Percentiles rank a stretch among this genome's conserved stretches.
phyloP scores from a whole-genome alignment of 2,113 vertebrate genomes.

The Alaudala cheleensis region DNA sequence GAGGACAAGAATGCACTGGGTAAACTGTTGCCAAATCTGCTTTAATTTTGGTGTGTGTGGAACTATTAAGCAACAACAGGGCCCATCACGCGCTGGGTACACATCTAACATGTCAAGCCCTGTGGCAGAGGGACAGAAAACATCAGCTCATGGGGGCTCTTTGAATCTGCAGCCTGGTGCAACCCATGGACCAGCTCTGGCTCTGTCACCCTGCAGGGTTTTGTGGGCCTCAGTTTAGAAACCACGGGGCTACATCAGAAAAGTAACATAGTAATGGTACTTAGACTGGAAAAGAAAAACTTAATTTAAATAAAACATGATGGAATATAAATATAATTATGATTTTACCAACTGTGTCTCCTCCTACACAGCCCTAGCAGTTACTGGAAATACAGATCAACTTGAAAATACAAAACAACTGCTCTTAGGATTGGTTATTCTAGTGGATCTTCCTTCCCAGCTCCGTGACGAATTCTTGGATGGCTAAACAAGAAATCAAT shows the following conservation, averaged over 20 bases:
- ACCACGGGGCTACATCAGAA: background rate
- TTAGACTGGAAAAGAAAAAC: background rate
- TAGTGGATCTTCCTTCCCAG: background rate
- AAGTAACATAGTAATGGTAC: background rate
- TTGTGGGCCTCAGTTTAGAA: background rate
- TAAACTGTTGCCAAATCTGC: background rate
- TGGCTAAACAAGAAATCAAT: background rate
- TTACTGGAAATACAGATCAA: background rate
- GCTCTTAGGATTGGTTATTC: background rate
- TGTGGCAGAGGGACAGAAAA: background rate
- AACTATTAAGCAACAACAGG: background rate
- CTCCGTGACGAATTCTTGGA: background rate
- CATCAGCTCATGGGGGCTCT: background rate
- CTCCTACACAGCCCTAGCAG: background rate
- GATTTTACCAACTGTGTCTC: background rate
- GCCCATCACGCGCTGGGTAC: rapidly evolving
- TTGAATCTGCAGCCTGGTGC: background rate
- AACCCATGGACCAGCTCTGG: background rate
- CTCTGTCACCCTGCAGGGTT: background rate
- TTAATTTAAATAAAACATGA: background rate
- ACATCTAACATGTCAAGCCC: background rate
- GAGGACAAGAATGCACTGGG: background rate
- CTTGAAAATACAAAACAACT: background rate
- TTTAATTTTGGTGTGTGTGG: background rate
- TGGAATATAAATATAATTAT: background rate